Base-by-base conservation (phyloP, 2,113 vertebrate genomes). In the Ceyx cyanopectus region DNA sequence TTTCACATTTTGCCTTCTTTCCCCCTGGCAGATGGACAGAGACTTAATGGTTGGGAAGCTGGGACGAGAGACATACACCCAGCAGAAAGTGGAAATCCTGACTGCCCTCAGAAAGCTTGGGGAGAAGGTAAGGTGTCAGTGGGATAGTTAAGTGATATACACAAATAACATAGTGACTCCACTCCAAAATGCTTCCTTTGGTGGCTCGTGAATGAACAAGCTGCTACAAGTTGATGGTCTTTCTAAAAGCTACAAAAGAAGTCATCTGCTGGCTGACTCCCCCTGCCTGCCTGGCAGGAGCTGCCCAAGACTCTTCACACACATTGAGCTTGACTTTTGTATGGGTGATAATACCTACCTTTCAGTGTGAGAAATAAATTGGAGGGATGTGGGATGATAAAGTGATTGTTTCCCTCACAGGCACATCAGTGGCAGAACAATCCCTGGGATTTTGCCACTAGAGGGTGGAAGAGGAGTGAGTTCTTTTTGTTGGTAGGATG, bases 61-160 rank as follows among this genome's bases (percentile, higher is more conserved):
- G 93, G 97, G 97, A 5, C 97, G 97, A 94, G 98, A 98, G 13
- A 91, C 98, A 22, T 98, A 99, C 92, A 99, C 97, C 0, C 99
- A 98, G 81, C 99, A 99, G 98, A 99, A 99, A 91, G 97, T 99
- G 84, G 99, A 99, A 98, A 99, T 99, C 87, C 98, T 99, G 87
- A 99, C 98, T 6, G 99, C 99, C 14, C 96, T 99, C 92, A 98
- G 98, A 76, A 99, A 99, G 94, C 98, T 99, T n/a, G 99, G 99
- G 56, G 99, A 99, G 96, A 98, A 99, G 98, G 99, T 99, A 97
- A 97, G 27, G 12, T 50, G 14, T 17, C 65, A 58, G 14, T 27
- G 3, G 50, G 37, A 40, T 12, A 29, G 22, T 37, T 37, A 37
- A 37, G 34, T 37, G 34, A 37, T 37, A 37, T 37, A 37, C 34